Evolutionary conservation across 2,888 invertebrate species (phyloP).

Genomic region (Ormyrus labotus): DNA sequence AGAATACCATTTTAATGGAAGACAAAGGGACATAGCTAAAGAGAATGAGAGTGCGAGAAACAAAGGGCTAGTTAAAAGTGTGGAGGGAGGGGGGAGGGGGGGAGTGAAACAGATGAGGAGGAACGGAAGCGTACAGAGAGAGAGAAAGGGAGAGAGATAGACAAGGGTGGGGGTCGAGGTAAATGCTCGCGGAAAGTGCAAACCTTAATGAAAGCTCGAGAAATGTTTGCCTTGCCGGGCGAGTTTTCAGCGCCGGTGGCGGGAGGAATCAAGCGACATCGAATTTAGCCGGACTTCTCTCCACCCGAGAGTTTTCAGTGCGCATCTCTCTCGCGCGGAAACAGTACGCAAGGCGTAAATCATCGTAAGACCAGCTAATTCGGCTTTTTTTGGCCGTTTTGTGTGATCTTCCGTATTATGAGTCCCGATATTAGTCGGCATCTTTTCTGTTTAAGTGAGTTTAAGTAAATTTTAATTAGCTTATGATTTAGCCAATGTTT

Average conservation of each 20-base stretch:
- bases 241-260: background rate
- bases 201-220: constrained; percentile 50
- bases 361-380: constrained; percentile 16
- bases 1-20: background rate
- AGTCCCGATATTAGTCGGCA: background rate
- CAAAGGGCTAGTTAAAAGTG: constrained; percentile 1
- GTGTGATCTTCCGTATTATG: background rate
- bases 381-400: background rate
- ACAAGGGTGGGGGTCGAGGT: background rate
- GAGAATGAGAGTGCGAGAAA: background rate
- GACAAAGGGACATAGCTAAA: background rate
- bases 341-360: constrained; percentile 15
- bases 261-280: constrained; percentile 28
- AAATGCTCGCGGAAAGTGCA: constrained; percentile 41
- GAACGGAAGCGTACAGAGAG: constrained; percentile 15
- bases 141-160: too few species aligned
- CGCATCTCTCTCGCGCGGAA: background rate
- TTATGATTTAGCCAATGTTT: too few species aligned
- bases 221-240: constrained; percentile 43
- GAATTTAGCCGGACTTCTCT: background rate
- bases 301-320: background rate
- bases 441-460: too few species aligned
- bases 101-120: constrained; percentile 55
- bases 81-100: constrained; percentile 1
- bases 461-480: too few species aligned